Percentiles rank a stretch among this genome's conserved stretches.
These are phyloP conservation scores for Syngnathus scovelli DNA, from an alignment of 2,113 vertebrate genomes.

Conservation along the genomic window DNA sequence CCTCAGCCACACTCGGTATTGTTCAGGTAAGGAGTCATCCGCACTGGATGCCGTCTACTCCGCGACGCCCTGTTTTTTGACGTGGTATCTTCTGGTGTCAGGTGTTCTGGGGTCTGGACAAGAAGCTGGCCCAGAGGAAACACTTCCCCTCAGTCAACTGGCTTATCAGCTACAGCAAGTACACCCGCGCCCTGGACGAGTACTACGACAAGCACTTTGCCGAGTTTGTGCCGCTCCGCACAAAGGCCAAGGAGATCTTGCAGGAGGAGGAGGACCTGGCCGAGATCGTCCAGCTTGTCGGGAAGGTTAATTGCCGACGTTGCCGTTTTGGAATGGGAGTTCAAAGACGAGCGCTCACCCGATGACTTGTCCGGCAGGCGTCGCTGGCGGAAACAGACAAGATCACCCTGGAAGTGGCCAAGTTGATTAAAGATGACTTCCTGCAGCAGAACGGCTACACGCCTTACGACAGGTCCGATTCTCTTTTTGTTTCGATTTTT, in stretches of 20 bases:
- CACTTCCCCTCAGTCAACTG: constrained; percentile 98
- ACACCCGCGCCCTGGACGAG: constrained; percentile 89
- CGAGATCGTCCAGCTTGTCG: constrained; percentile 96
- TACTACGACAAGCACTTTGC: constrained; percentile 95
- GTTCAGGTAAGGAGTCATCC: constrained; percentile 72
- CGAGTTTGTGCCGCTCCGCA: constrained; percentile 91
- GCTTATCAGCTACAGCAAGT: constrained; percentile 99
- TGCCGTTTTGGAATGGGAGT: constrained; percentile 8
- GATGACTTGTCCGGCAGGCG: constrained; percentile 56
- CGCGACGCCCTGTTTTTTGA: neutral
- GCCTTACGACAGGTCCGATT: constrained; percentile 85
- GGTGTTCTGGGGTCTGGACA: constrained; percentile 99
- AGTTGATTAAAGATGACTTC: constrained; percentile 96
- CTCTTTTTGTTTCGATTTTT: neutral
- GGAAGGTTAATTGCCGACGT: constrained; percentile 74
- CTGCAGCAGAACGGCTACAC: constrained; percentile 97
- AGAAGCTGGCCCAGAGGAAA: constrained; percentile 95
- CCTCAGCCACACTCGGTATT: constrained; percentile 93
- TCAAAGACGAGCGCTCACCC: constrained; percentile 33
- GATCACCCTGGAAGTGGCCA: constrained; percentile 97
- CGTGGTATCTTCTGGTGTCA: constrained; percentile 29
- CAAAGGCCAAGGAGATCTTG: constrained; percentile 94
- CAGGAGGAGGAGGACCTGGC: constrained; percentile 97
- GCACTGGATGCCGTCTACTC: neutral
- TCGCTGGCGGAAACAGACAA: constrained; percentile 96